Evolutionary conservation across 2,888 invertebrate species (phyloP).

Genomic region (Tipula lateralis): DNA sequence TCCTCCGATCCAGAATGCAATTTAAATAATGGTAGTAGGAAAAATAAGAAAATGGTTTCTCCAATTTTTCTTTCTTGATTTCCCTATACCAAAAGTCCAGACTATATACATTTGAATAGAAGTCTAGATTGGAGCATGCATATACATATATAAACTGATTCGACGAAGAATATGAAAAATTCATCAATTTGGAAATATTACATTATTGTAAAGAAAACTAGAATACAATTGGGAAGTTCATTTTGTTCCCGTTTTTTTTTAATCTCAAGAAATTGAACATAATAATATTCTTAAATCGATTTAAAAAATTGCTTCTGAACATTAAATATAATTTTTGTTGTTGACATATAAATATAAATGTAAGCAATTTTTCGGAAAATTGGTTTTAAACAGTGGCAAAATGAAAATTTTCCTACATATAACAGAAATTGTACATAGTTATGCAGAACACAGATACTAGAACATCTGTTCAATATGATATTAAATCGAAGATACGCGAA

Average conservation of each 20-base stretch:
- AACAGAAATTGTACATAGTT: not conserved
- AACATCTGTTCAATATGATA: not conserved
- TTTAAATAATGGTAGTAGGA: not conserved
- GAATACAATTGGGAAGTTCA: not conserved
- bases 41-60: not conserved
- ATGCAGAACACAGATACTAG: not conserved
- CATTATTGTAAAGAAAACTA: not conserved
- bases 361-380: not conserved
- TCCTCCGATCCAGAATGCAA: not conserved
- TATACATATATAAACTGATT: too few species aligned
- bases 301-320: not conserved
- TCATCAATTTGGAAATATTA: not conserved
- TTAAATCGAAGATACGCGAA: not conserved
- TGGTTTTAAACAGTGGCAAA: not conserved
- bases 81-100: not conserved
- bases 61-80: not conserved
- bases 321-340: not conserved
- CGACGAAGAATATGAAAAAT: not conserved
- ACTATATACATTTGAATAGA: not conserved
- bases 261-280: not conserved
- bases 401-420: not conserved
- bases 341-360: not conserved
- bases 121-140: not conserved
- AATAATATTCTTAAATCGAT: not conserved
- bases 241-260: not conserved